Base-by-base conservation (phyloP, 2,797 vertebrate species). In the Gambusia yucatana region DNA sequence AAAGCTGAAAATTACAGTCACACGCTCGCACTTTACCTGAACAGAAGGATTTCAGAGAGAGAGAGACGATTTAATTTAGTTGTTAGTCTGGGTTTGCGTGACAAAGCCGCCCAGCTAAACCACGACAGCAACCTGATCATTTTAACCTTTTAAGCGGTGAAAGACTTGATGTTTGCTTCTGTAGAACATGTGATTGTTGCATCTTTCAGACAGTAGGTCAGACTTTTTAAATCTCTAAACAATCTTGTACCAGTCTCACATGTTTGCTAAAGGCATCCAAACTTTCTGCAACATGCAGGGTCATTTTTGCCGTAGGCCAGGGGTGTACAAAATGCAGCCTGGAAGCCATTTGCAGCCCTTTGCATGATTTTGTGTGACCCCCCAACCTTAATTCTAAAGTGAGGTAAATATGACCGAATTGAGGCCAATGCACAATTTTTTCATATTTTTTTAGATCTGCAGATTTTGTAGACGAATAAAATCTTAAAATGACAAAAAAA, bases 1-100 rank as follows among this genome's bases (percentile, higher is more conserved):
- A 63, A 76, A 79, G 80, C 76, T 83, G 74, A 82, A 90, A 84
- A 85, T 86, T 74, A 82, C 70, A 74, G 77, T 82, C 86, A 79
- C 65, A 83, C 74, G 36, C 41, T 78, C 14, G 20, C 9, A 33
- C 61, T 72, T 82, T 59, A 28, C 76, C 36, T 65, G 69, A 78
- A 33, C 7, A 76, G 80, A 13, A 71, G 41, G 75, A 69, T 70
- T 61, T 55, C 6, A 70, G 72, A 73, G n/a, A 0, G 74, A 48
- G 20, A 9, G 75, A 88, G 43, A 63, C 57, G 39, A 76, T 75
- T 67, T 17, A 76, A 71, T 85, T 76, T 30, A 1, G 59, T 36
- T 50, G 43, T 87, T 83, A 57, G 59, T 76, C 61, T 6, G 36
- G 6, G 44, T 80, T 25, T 39, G 72, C 0, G 30, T 67, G 81